phyloP scores from a whole-genome alignment of 1,140 invertebrate species.

The Microplitis mediator region DNA sequence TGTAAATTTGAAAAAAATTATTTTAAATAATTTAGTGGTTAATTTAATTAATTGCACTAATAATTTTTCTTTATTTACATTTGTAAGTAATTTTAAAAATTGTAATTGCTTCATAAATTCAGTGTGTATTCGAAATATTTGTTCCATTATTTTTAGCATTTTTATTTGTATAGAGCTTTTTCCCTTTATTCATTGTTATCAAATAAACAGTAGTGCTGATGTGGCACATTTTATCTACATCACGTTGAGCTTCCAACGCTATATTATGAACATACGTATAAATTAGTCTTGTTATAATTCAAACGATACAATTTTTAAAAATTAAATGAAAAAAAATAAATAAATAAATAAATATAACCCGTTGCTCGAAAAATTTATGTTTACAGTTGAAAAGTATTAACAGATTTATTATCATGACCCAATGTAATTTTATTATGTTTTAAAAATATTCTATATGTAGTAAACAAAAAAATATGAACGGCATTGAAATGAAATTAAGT shows the following conservation, averaged over 20 bases:
- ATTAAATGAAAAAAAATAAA: no score
- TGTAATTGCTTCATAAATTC: not conserved
- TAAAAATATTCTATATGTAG: no score
- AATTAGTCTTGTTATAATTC: not conserved
- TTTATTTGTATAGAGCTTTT: not conserved
- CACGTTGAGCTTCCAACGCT: not conserved
- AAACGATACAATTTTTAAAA: not conserved
- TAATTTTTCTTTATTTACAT: no score
- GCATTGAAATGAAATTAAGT: no score
- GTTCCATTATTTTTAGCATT: not conserved
- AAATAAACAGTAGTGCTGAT: constrained; percentile 23
- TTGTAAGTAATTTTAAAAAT: not conserved
- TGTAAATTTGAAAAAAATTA: no score
- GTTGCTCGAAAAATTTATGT: not conserved
- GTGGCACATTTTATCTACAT: constrained; percentile 19
- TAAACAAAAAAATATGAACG: no score
- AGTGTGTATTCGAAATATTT: not conserved
- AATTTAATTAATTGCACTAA: no score
- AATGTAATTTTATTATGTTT: no score
- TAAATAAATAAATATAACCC: no score
- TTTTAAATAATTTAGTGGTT: no score
- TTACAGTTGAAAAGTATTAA: no score
- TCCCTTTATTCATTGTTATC: constrained; percentile 17
- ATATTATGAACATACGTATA: constrained; percentile 9
- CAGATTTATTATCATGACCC: no score